phyloP scores from a whole-genome alignment of 1,140 invertebrate genomes.

The Amphibalanus amphitrite region DNA sequence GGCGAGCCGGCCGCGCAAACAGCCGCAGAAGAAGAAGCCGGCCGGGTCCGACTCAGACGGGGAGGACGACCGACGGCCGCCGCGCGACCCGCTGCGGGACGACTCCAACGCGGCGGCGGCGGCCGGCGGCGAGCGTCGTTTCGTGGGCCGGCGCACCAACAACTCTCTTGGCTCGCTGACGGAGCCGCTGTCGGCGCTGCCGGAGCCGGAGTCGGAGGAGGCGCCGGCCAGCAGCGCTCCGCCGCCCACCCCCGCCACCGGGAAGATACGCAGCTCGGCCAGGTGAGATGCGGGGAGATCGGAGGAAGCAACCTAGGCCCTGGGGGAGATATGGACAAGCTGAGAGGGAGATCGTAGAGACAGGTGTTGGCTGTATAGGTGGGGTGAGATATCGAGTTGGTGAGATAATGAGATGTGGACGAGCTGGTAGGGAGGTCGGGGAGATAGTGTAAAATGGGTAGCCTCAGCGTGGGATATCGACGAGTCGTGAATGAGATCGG shows the following conservation, averaged over 20 bases:
- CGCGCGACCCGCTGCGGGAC: not conserved
- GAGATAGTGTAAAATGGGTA: too few relatives aligned
- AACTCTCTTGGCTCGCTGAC: slow-evolving; percentile 52
- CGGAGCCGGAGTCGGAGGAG: not conserved
- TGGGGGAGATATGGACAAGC: too few relatives aligned
- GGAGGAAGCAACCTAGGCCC: too few relatives aligned
- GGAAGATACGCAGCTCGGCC: not conserved
- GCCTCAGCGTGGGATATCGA: too few relatives aligned
- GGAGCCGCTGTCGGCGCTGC: not conserved
- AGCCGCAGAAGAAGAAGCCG: not conserved
- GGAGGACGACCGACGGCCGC: not conserved
- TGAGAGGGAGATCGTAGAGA: too few relatives aligned
- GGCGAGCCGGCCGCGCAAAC: not conserved
- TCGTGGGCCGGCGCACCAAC: not conserved
- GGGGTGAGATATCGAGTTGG: too few relatives aligned
- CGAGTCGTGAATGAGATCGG: too few relatives aligned
- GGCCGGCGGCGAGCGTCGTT: not conserved
- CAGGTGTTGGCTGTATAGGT: too few relatives aligned
- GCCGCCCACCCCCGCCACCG: too few relatives aligned
- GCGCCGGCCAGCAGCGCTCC: not conserved
- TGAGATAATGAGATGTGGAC: too few relatives aligned
- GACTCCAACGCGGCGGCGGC: slow-evolving; percentile 4
- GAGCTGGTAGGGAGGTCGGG: too few relatives aligned
- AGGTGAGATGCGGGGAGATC: not conserved
- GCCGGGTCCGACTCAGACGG: not conserved